phyloP scores from a whole-genome alignment of 2,797 vertebrate species.

The Anniella stebbinsi region DNA sequence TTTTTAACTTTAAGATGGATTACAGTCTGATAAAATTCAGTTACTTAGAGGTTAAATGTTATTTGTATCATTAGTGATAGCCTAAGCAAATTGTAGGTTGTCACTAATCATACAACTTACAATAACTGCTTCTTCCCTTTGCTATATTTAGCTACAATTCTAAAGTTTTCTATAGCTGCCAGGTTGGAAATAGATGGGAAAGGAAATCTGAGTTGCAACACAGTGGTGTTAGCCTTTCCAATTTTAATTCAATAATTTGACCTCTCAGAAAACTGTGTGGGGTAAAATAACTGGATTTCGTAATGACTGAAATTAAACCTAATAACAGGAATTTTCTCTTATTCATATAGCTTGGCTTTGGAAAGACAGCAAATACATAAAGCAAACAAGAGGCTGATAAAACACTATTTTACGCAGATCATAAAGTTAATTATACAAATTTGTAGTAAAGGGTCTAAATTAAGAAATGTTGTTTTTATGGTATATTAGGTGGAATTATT shows the following conservation, averaged over 20 bases:
- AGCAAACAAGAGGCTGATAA: constrained; percentile 64
- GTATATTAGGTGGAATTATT: constrained; percentile 71
- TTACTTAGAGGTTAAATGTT: accelerated
- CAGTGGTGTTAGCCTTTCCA: constrained; percentile 37
- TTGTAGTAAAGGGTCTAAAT: constrained; percentile 71
- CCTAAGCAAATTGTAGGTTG: neutral
- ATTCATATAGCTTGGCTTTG: constrained; percentile 40
- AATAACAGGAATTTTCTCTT: constrained; percentile 44
- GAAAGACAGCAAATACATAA: constrained; percentile 65
- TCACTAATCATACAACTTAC: neutral
- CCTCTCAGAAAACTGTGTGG: constrained; percentile 28
- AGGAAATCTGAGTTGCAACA: neutral
- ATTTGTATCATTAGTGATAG: neutral
- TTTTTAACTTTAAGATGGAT: neutral
- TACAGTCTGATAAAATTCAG: neutral
- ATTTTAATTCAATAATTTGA: constrained; percentile 46
- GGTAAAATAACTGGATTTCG: constrained; percentile 38
- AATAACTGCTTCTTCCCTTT: neutral
- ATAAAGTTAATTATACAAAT: constrained; percentile 67
- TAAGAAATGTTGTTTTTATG: constrained; percentile 74
- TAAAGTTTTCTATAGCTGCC: neutral
- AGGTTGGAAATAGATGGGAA: neutral
- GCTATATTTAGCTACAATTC: neutral
- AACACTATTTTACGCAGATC: constrained; percentile 71
- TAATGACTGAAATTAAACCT: constrained; percentile 68